Percentiles rank a stretch among this genome's conserved stretches.
phyloP scores from a whole-genome alignment of 2,797 vertebrate species.

The Gymnodraco acuticeps region DNA sequence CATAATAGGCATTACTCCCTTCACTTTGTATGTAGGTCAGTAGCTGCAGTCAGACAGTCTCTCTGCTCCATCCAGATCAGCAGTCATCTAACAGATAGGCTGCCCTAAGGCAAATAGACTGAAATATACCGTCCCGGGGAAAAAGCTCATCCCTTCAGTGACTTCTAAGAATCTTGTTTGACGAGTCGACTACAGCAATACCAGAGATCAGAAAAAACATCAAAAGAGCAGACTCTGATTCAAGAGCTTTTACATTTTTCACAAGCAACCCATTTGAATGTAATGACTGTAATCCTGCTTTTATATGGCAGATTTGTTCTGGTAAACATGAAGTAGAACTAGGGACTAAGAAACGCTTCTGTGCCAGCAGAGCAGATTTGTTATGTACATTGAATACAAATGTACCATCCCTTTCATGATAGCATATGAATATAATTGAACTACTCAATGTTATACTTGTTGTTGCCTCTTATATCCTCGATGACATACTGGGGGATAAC shows the following conservation, averaged over 20 bases:
- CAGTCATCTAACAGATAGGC: conserved; percentile 48
- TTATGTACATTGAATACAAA: conserved; percentile 26
- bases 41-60: conserved; percentile 66
- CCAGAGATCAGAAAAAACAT: conserved; percentile 24
- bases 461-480: background rate
- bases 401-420: background rate
- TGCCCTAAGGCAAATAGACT: conserved; percentile 39
- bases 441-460: background rate
- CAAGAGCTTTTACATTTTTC: conserved; percentile 4
- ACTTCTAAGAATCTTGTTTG: conserved; percentile 37
- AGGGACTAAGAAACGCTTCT: conserved; percentile 10
- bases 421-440: conserved; percentile 3
- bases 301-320: conserved; percentile 34
- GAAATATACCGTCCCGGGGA: background rate
- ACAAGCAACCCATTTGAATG: conserved; percentile 15
- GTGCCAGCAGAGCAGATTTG: conserved; percentile 11
- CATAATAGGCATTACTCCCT: conserved; percentile 80
- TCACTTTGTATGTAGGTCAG: conserved; percentile 83
- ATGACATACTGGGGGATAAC: background rate
- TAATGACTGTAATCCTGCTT: conserved; percentile 36
- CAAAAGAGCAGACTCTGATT: conserved; percentile 10
- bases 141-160: conserved; percentile 30
- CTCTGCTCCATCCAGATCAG: conserved; percentile 54
- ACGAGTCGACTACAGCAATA: background rate
- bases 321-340: conserved; percentile 26